Percentiles rank a stretch among this genome's conserved stretches.
Conservation (phyloP, 2,888 invertebrate genomes). For the Choristoneura rosaceana region DNA sequence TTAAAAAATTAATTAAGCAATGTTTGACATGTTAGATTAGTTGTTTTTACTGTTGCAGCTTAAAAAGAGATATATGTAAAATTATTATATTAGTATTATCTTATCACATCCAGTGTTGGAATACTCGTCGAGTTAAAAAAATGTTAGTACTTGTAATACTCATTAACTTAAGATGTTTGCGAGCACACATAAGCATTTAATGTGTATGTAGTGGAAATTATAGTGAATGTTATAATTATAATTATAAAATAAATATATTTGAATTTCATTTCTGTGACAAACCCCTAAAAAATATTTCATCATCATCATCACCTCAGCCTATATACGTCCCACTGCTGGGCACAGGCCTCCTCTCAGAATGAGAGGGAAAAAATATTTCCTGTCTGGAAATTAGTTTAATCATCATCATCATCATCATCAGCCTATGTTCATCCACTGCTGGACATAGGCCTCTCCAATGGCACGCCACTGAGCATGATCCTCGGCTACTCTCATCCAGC, state of each 20-base stretch:
- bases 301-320: no score
- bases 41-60: constrained; percentile 52
- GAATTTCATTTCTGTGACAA: constrained; percentile 44
- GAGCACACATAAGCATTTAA: constrained; percentile 67
- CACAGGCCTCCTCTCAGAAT: no score
- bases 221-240: constrained; percentile 16
- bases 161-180: constrained; percentile 69
- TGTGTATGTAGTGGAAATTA: constrained; percentile 56
- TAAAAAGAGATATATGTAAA: constrained; percentile 51
- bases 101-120: constrained; percentile 77
- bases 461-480: no score
- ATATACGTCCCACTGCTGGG: no score
- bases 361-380: no score
- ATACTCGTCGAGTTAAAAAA: constrained; percentile 52
- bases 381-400: no score
- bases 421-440: no score
- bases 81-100: constrained; percentile 47
- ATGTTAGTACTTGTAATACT: constrained; percentile 80
- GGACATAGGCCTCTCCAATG: no score
- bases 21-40: constrained; percentile 34
- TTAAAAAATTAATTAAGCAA: constrained; percentile 51
- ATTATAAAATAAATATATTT: constrained; percentile 13
- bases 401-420: no score
- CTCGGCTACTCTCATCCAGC: no score
- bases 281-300: not conserved